Base-by-base conservation (phyloP, 2,888 invertebrate genomes). In the Platycnemis pennipes region DNA sequence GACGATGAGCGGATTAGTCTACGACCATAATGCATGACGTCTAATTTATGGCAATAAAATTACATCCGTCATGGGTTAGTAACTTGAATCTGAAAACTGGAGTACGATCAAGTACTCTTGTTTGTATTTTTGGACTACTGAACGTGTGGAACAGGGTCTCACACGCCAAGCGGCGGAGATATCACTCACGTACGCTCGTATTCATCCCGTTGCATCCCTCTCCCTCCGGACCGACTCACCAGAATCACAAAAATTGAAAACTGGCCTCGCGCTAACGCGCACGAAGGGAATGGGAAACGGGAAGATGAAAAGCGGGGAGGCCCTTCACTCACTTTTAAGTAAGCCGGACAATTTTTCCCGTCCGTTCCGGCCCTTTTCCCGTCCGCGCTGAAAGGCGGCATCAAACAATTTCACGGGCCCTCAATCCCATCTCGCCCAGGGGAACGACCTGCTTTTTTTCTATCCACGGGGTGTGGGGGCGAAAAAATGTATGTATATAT, bases 331-430 rank as follows among this genome's bases (percentile, higher is more conserved):
- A 77, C 77, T 77, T 77, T 77, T 77, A 37, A 77, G 77, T 77
- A 77, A 77, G 77, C 37, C 37, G 77, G 77, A 77, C 77, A 77
- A 77, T 77, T 77, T 77, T 77, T 77, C 37, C 77, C 44, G 42
- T 63, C 44, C 42, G 44, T 63, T 44, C 44, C 45, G 69, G 19
- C 69, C 63, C 42, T 91, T 91, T 91, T 37, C 88, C 63, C 22
- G 26, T 8, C 42, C 37, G 42, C 56, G 26, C 89, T 63, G n/a
- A 63, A 44, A 63, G 44, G 63, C 63, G 42, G 53, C 56, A 91
- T 91, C 63, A 91, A 63, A 69, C 44, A 63, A 91, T 91, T 91
- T 91, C 91, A 91, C 44, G 91, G 91, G 19, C 69, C 91, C 63
- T 63, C 42, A 91, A 91, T 63, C n/a, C 26, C 91, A 31, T 42